Conservation (phyloP, 2,113 vertebrate genomes). For the Tretioscincus oriximinensis region DNA sequence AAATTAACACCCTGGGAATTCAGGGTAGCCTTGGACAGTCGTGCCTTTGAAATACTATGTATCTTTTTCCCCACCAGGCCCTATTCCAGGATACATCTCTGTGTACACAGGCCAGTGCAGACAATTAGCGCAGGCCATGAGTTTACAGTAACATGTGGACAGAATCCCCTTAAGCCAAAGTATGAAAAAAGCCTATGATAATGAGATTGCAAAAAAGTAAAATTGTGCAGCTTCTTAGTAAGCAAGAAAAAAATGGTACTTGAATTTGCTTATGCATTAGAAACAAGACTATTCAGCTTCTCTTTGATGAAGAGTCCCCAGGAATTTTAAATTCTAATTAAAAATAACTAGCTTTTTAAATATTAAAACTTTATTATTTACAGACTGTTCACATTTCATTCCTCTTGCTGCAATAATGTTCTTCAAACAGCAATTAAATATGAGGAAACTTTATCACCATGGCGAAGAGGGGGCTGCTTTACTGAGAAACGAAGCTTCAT, state of each 20-base stretch:
- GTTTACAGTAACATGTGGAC: no score
- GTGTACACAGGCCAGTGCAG: no score
- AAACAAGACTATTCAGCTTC: background rate
- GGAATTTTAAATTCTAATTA: conserved; percentile 57
- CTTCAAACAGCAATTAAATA: conserved; percentile 45
- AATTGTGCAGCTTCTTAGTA: background rate
- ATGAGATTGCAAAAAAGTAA: background rate
- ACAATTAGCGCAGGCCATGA: no score
- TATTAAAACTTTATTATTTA: conserved; percentile 46
- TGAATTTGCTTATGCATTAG: background rate
- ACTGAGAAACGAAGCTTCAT: background rate
- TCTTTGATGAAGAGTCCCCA: conserved; percentile 15
- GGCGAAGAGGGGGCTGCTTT: background rate
- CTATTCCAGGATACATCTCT: no score
- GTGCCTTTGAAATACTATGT: background rate
- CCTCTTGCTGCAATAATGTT: conserved; percentile 22
- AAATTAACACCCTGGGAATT: background rate
- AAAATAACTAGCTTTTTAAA: conserved; percentile 48
- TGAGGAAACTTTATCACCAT: background rate
- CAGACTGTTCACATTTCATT: conserved; percentile 51
- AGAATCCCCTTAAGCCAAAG: no score
- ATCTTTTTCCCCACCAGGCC: no score
- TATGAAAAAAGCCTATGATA: no score
- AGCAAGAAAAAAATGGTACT: background rate
- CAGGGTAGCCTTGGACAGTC: background rate